Base-by-base conservation (phyloP, 2,113 vertebrate genomes). In the Megaceryle torquata region DNA sequence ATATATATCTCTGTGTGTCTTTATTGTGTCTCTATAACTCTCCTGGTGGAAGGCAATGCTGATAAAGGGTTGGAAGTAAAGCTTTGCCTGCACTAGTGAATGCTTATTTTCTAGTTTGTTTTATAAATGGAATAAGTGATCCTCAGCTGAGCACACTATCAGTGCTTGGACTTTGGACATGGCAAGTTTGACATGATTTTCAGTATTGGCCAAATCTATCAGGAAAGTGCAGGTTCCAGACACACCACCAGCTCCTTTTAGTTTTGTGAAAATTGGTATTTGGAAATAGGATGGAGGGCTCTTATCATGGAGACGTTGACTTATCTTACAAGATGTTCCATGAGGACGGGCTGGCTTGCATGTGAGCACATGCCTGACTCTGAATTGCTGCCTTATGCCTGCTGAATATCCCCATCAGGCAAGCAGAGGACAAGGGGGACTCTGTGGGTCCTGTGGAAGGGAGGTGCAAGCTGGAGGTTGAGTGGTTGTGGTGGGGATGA, bases 361-460 rank as follows among this genome's bases (percentile, higher is more conserved):
- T 43, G 21, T 54, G 71, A 37, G 33, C 3, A 0, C 5, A 13
- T 56, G 51, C 44, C 35, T 63, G 57, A 50, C 19, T 70, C 46
- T 28, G 75, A 53, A 13, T 86, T 6, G 0, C 46, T 76, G 71
- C 43, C 56, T 64, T 1, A 2, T 48, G 21, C 68, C 11, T 51
- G 37, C 50, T 51, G 65, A 46, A 15, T 28, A 17, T 68, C 33
- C 29, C 25, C 3, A 2, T n/a, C 6, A 10, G n/a, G 29, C 37
- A 44, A 13, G 31, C n/a, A 48, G 57, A 53, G 74, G 54, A 17
- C 1, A 4, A 10, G 15, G 60, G 3, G 3, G 10, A 31, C 11
- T 18, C 33, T 35, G 17, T 0, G 1, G 17, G 20, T 39, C 31
- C n/a, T 1, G 1, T 24, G 44, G 54, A 37, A 69, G 53, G n/a